A percentile compares a stretch with the other conserved stretches of the same genome.
phyloP scores from a whole-genome alignment of 2,888 invertebrate species.

The Dascillus cervinus region DNA sequence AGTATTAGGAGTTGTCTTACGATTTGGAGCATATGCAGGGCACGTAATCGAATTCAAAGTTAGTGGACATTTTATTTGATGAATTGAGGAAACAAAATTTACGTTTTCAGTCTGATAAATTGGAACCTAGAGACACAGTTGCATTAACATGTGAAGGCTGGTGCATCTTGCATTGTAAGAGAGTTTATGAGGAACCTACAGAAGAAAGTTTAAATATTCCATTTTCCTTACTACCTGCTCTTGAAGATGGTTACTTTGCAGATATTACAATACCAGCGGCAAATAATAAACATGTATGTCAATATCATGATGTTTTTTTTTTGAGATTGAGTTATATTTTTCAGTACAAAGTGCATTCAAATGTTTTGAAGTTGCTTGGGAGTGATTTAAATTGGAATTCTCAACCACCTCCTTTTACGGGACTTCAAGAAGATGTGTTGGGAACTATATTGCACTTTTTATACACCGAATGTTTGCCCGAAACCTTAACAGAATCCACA shows the following conservation, averaged over 20 bases:
- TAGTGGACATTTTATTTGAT: conserved; percentile 7
- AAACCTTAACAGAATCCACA: conserved; percentile 50
- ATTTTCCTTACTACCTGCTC: conserved; percentile 56
- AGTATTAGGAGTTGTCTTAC: conserved; percentile 40
- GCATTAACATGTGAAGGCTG: conserved; percentile 54
- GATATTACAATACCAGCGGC: conserved; percentile 49
- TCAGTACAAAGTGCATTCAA: conserved; percentile 49
- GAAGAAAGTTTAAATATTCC: conserved; percentile 46
- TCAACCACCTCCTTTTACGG: conserved; percentile 48
- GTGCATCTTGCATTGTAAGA: conserved; percentile 54
- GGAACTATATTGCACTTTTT: conserved; percentile 55
- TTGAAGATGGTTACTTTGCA: conserved; percentile 58
- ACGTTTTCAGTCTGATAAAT: conserved; percentile 25
- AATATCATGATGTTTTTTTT: conserved; percentile 4
- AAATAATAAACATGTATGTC: conserved; percentile 39
- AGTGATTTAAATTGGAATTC: conserved; percentile 50
- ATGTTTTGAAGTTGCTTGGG: conserved; percentile 49
- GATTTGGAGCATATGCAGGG: conserved; percentile 57
- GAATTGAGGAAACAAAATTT: background rate
- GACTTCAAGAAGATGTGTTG: conserved; percentile 53
- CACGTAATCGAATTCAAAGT: conserved; percentile 58
- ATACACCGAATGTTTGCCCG: conserved; percentile 57
- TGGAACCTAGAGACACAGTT: conserved; percentile 47
- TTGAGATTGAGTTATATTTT: conserved; percentile 16
- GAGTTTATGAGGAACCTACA: conserved; percentile 44